Conservation (phyloP, 2,113 vertebrate genomes). For the Cranoglanis bouderius region DNA sequence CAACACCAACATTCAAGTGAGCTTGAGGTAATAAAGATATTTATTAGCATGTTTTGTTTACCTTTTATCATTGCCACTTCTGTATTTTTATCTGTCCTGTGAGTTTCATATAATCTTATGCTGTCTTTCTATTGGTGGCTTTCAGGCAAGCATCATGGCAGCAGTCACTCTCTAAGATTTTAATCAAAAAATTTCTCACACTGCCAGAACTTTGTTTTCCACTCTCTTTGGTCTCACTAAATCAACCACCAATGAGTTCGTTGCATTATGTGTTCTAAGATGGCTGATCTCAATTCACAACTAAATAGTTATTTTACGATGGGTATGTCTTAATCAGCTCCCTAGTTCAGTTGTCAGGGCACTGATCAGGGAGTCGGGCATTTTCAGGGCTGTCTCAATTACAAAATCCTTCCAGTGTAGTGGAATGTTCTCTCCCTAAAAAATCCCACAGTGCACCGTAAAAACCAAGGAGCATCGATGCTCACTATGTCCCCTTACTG, state of each 20-base stretch:
- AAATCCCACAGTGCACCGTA: too few species aligned
- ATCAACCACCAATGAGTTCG: background rate
- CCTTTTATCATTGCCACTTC: background rate
- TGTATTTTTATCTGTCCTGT: background rate
- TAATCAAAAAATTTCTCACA: background rate
- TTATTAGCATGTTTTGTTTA: background rate
- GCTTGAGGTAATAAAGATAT: background rate
- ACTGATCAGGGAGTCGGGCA: too few species aligned
- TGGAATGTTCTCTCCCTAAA: too few species aligned
- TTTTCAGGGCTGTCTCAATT: too few species aligned
- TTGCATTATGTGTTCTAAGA: background rate
- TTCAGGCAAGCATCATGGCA: background rate
- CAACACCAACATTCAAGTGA: background rate
- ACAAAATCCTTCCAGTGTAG: too few species aligned
- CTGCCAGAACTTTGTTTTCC: background rate
- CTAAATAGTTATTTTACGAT: background rate
- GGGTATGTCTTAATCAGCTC: too few species aligned
- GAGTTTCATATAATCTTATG: background rate
- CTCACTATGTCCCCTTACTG: too few species aligned
- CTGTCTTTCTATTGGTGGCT: background rate
- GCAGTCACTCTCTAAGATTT: background rate
- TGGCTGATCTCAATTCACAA: background rate
- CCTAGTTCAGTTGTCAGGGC: too few species aligned
- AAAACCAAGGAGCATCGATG: too few species aligned
- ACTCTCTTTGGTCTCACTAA: background rate